A percentile compares a stretch with the other conserved stretches of the same genome.
Conservation (phyloP, 2,113 vertebrate genomes). For the Saguinus imperator region DNA sequence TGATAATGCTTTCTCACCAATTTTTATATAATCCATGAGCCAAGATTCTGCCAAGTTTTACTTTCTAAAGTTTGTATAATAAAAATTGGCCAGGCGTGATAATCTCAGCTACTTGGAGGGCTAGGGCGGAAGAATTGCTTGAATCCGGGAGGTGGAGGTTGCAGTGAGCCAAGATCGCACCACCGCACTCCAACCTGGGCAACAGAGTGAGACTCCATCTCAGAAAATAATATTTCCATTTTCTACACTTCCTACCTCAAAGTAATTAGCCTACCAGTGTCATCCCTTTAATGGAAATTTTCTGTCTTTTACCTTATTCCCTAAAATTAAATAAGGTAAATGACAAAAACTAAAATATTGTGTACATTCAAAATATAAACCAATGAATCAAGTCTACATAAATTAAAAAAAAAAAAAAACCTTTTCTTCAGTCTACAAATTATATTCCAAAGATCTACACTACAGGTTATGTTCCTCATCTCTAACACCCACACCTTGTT, state of each 20-base stretch:
- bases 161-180: too few species aligned
- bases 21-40: background rate
- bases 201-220: too few species aligned
- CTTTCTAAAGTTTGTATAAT: background rate
- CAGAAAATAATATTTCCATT: background rate
- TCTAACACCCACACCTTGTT: too few species aligned
- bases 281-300: background rate
- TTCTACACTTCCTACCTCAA: background rate
- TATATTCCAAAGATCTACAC: too few species aligned
- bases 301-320: background rate
- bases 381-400: background rate
- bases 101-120: too few species aligned
- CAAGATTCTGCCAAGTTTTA: slow-evolving; percentile 2
- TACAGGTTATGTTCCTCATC: too few species aligned
- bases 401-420: background rate
- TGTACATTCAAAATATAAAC: slow-evolving; percentile 14
- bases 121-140: too few species aligned
- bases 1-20: background rate
- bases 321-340: slow-evolving; percentile 19
- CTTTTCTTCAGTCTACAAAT: too few species aligned
- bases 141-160: too few species aligned
- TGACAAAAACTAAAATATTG: background rate
- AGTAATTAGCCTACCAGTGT: background rate
- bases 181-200: too few species aligned
- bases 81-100: background rate